Percentiles rank a stretch among this genome's conserved stretches.
Conservation (phyloP, 2,888 invertebrate species). For the Leptopterna dolabrata region DNA sequence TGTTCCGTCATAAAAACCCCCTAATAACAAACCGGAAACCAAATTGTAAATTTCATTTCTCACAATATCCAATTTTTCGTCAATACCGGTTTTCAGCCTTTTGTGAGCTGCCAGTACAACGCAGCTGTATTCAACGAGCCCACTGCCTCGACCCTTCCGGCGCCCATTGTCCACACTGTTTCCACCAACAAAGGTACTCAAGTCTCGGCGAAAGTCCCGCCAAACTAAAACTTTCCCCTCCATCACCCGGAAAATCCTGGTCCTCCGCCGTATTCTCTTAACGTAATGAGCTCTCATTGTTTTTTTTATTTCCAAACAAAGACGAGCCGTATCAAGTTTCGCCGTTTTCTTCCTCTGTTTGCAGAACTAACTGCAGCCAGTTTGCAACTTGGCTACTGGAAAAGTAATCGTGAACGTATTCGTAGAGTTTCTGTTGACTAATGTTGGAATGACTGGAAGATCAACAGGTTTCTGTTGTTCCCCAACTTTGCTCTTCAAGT, state of each 20-base stretch:
- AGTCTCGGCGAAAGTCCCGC: neutral
- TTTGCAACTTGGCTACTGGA: neutral
- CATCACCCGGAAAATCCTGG: conserved; percentile 30
- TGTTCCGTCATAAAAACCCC: too few species aligned
- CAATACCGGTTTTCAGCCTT: neutral
- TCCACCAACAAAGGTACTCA: neutral
- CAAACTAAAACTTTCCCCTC: neutral
- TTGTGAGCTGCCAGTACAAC: neutral
- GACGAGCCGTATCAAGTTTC: conserved; percentile 17
- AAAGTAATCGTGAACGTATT: too few species aligned
- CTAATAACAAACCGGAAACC: too few species aligned
- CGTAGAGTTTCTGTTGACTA: too few species aligned
- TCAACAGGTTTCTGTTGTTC: too few species aligned
- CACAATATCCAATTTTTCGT: neutral
- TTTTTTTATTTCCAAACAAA: conserved; percentile 23
- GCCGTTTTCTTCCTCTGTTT: neutral
- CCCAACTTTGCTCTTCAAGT: too few species aligned
- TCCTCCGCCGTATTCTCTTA: neutral
- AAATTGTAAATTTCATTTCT: too few species aligned
- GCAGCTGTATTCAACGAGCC: neutral
- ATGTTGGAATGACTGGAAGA: too few species aligned
- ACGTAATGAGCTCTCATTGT: conserved; percentile 35
- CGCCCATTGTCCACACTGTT: neutral
- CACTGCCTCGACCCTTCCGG: neutral
- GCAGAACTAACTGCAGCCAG: neutral